Conservation (phyloP, 2,113 vertebrate genomes). For the Pangasianodon gigas region DNA sequence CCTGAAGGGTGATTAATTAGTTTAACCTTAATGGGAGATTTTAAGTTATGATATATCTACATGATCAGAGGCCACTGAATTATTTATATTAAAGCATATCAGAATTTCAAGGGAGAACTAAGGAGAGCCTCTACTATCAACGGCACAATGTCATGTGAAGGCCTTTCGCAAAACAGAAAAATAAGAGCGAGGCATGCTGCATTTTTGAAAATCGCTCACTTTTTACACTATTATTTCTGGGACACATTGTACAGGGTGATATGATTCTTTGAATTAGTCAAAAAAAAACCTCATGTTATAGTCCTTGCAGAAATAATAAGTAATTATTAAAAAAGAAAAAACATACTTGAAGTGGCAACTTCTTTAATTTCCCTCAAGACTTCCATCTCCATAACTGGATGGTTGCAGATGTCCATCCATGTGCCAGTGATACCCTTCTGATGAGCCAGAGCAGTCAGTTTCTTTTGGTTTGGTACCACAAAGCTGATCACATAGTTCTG, state of each 20-base stretch:
- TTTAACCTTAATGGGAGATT: neutral
- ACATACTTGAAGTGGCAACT: conserved; percentile 89
- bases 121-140: neutral
- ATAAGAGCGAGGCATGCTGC: neutral
- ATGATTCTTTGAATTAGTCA: neutral
- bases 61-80: neutral
- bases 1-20: neutral
- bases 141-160: neutral
- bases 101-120: neutral
- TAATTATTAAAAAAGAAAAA: neutral
- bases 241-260: neutral
- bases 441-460: conserved; percentile 81
- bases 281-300: no score
- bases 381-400: conserved; percentile 88
- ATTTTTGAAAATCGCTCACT: neutral
- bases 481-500: conserved; percentile 98
- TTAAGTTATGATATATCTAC: neutral
- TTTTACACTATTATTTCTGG: neutral
- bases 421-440: conserved; percentile 80
- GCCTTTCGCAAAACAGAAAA: neutral
- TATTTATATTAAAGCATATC: neutral
- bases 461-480: conserved; percentile 96
- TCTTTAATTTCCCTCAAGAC: conserved; percentile 88
- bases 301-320: neutral
- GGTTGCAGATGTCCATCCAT: conserved; percentile 92